phyloP scores from a whole-genome alignment of 2,113 vertebrate genomes.

The Cyphomyrus discorhynchus region DNA sequence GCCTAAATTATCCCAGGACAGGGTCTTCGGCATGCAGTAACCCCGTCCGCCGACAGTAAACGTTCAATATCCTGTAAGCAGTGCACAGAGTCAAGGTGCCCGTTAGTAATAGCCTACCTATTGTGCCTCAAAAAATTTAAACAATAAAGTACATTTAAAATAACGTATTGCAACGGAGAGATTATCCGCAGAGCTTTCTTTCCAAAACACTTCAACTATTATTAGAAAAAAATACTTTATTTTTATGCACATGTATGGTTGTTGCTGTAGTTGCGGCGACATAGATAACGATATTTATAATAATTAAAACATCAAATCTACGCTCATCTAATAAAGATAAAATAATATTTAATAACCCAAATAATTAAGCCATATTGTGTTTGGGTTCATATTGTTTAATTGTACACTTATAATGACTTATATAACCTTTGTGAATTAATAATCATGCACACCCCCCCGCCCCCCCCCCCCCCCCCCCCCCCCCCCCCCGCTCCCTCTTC shows the following conservation, averaged over 20 bases:
- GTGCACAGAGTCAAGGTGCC: background rate
- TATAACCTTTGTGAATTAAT: background rate
- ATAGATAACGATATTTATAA: background rate
- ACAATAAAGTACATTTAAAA: background rate
- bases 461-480: background rate
- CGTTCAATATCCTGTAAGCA: background rate
- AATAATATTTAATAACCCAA: background rate
- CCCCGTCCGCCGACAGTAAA: background rate
- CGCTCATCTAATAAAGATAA: background rate
- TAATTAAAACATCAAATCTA: background rate
- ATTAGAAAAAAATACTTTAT: background rate
- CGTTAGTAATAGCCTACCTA: background rate
- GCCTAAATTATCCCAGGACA: background rate
- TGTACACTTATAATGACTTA: background rate
- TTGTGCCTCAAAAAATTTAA: background rate
- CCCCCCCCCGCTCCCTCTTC: constrained; percentile 19
- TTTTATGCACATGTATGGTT: background rate
- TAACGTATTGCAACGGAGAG: background rate
- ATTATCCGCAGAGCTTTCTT: background rate
- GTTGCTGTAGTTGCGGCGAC: background rate
- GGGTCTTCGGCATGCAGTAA: background rate
- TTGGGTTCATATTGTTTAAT: background rate
- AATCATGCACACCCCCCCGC: background rate
- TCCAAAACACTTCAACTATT: background rate
- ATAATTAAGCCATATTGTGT: background rate